A percentile compares a stretch with the other conserved stretches of the same genome.
Conservation (phyloP, 2,113 vertebrate genomes). For the Ascaphus truei region DNA sequence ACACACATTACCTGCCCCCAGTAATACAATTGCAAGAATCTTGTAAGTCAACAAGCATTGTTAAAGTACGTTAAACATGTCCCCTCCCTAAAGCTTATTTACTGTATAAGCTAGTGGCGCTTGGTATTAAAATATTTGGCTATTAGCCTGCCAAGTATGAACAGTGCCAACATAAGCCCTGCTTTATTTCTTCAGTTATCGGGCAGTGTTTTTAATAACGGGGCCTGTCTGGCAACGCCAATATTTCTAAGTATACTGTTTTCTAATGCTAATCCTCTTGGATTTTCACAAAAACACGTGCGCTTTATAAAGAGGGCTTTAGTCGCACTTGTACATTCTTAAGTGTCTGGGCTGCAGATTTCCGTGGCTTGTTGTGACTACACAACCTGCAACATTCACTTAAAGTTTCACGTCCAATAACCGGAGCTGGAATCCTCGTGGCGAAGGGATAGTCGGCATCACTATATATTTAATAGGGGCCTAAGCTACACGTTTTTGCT, state of each 20-base stretch:
- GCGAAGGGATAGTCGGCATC: too few relatives aligned
- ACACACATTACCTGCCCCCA: constrained; percentile 18
- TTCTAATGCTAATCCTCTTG: constrained; percentile 14
- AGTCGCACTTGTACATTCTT: too few relatives aligned
- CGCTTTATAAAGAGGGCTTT: too few relatives aligned
- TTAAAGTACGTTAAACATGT: not conserved
- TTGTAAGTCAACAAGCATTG: constrained; percentile 28
- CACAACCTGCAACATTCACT: too few relatives aligned
- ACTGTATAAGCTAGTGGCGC: not conserved
- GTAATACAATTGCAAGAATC: constrained; percentile 28
- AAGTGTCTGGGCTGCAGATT: too few relatives aligned
- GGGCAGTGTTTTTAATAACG: not conserved
- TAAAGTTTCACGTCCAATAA: too few relatives aligned
- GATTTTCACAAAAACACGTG: not conserved
- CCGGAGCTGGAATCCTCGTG: too few relatives aligned
- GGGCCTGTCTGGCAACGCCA: not conserved
- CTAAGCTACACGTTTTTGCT: too few relatives aligned
- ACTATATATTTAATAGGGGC: too few relatives aligned
- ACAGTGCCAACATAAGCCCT: constrained; percentile 9
- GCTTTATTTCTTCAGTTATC: not conserved
- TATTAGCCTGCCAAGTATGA: not conserved
- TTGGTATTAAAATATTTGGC: not conserved
- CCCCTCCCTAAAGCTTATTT: not conserved
- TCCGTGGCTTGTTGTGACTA: too few relatives aligned
- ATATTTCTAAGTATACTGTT: constrained; percentile 7